A percentile compares a stretch with the other conserved stretches of the same genome.
These are phyloP conservation scores for Drosophila fuyamai DNA, from an alignment of 1,140 invertebrate genomes.

Conservation along the genomic window DNA sequence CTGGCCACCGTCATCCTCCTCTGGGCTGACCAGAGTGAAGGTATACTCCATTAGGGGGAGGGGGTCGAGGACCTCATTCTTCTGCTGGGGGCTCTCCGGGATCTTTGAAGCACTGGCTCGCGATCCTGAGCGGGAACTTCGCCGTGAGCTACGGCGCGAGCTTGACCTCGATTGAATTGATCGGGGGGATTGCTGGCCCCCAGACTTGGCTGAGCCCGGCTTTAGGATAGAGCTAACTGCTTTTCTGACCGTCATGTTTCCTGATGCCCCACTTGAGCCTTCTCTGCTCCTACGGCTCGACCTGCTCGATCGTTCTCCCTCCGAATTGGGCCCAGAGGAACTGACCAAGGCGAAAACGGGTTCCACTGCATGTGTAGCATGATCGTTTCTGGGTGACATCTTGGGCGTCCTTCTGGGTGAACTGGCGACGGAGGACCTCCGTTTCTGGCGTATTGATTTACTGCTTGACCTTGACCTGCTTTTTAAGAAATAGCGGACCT, in stretches of 20 bases:
- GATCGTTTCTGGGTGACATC: background rate
- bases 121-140: background rate
- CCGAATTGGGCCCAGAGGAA: background rate
- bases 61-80: background rate
- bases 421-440: background rate
- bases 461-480: background rate
- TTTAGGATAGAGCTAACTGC: background rate
- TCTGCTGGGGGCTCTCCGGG: background rate
- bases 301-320: background rate
- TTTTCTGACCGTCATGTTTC: background rate
- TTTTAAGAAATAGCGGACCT: too few relatives aligned
- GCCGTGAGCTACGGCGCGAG: background rate
- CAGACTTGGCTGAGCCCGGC: background rate
- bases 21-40: constrained; percentile 40
- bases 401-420: constrained; percentile 3
- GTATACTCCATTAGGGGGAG: background rate
- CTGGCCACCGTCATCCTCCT: background rate
- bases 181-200: background rate
- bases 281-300: background rate
- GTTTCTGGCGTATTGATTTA: background rate
- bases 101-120: background rate
- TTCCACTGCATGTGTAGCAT: too few relatives aligned
- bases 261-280: background rate
- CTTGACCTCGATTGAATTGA: background rate
- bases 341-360: background rate